phyloP scores from a whole-genome alignment of 2,113 vertebrate species.

The Grammomys surdaster region DNA sequence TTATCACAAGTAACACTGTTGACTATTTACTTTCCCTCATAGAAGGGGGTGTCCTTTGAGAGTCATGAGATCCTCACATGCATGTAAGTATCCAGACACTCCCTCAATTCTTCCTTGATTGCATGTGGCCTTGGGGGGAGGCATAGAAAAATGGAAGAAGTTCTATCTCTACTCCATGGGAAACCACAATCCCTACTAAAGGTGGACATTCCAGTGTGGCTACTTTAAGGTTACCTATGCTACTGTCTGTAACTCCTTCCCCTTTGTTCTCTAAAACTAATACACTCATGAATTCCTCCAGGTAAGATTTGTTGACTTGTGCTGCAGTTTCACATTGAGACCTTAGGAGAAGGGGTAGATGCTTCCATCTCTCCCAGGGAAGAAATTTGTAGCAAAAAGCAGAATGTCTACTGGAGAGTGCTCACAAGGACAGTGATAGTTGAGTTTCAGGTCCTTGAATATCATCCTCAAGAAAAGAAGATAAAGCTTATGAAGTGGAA shows the following conservation, averaged over 20 bases:
- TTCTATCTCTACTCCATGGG: not conserved
- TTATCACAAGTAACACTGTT: not conserved
- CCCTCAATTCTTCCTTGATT: not conserved
- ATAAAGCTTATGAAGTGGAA: not conserved
- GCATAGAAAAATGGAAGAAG: not conserved
- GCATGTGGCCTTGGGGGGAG: too few species aligned
- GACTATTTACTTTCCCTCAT: not conserved
- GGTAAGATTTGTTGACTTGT: not conserved
- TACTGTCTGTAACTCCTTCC: not conserved
- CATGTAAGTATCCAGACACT: not conserved
- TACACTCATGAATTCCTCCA: not conserved
- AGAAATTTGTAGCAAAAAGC: not conserved
- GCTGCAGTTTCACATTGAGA: not conserved
- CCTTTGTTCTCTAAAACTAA: not conserved
- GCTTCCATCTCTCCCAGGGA: not conserved
- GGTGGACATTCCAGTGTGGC: not conserved
- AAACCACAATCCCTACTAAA: not conserved
- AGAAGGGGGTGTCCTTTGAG: not conserved
- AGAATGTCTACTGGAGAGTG: not conserved
- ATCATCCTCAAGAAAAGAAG: not conserved
- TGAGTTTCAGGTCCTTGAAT: conserved; percentile 1
- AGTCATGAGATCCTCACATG: not conserved
- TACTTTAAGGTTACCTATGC: not conserved
- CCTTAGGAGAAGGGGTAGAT: not conserved
- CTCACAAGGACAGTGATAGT: not conserved